Evolutionary conservation across 2,888 invertebrate genomes (phyloP).

Genomic region (Platypus cylindrus): DNA sequence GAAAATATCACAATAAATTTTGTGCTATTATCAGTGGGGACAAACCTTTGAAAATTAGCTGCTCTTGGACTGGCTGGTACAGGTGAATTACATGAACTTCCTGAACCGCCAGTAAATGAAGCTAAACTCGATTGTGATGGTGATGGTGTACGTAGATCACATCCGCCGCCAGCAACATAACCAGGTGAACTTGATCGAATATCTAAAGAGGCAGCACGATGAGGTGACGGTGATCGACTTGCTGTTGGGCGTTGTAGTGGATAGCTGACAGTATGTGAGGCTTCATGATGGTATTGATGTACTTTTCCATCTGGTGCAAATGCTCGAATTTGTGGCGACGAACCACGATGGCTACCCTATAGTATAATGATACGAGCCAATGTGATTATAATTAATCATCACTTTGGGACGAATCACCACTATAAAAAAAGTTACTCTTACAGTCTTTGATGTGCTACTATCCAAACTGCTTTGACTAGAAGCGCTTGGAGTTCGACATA

Average conservation of each 20-base stretch:
- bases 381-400: too few relatives aligned
- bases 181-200: constrained; percentile 50
- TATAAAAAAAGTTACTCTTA: constrained; percentile 16
- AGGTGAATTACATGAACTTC: constrained; percentile 33
- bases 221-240: constrained; percentile 64
- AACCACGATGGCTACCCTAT: constrained; percentile 57
- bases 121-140: constrained; percentile 61
- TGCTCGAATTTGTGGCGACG: constrained; percentile 73
- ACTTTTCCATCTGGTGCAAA: constrained; percentile 69
- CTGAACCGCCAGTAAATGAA: constrained; percentile 40
- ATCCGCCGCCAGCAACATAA: constrained; percentile 23
- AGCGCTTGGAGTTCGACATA: constrained; percentile 65
- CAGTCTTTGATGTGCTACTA: constrained; percentile 44
- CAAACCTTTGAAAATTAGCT: constrained; percentile 23
- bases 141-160: constrained; percentile 44
- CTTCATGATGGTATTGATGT: constrained; percentile 33
- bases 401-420: too few relatives aligned
- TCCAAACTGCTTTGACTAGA: constrained; percentile 76
- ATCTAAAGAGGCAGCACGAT: constrained; percentile 65
- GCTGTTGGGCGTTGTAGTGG: constrained; percentile 22
- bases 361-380: too few relatives aligned
- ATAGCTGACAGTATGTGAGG: constrained; percentile 30
- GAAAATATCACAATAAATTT: not conserved
- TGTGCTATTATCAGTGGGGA: too few relatives aligned
- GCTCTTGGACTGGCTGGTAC: constrained; percentile 28